Percentiles rank a stretch among this genome's conserved stretches.
These are phyloP conservation scores for Perccottus glenii DNA, from an alignment of 2,113 vertebrate genomes.

Conservation along the genomic window DNA sequence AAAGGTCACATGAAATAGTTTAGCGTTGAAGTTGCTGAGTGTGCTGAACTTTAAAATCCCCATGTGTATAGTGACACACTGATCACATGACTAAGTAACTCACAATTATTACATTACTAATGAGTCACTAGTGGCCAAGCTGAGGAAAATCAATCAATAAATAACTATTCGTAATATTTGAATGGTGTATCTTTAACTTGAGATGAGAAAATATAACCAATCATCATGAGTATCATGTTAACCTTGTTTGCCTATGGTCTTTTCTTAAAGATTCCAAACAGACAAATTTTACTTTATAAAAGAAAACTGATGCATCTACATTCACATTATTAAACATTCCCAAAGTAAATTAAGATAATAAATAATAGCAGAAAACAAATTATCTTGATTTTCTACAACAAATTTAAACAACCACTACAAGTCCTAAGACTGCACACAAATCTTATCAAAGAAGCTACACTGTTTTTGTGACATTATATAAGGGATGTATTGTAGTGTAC, in stretches of 20 bases:
- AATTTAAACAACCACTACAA: too few species aligned
- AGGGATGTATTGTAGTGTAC: neutral
- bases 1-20: neutral
- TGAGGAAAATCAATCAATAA: neutral
- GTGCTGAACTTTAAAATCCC: constrained; percentile 9
- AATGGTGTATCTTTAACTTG: too few species aligned
- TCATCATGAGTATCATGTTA: too few species aligned
- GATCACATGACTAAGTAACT: constrained; percentile 12
- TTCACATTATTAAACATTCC: too few species aligned
- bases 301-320: too few species aligned
- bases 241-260: too few species aligned
- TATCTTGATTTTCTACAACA: too few species aligned
- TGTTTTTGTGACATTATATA: neutral
- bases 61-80: neutral
- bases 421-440: neutral
- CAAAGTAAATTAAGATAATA: too few species aligned
- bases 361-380: neutral
- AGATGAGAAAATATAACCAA: too few species aligned
- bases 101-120: constrained; percentile 4
- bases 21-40: neutral
- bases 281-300: too few species aligned
- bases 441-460: neutral
- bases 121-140: constrained; percentile 1
- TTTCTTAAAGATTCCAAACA: too few species aligned
- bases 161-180: neutral